Conservation (phyloP, 2,113 vertebrate genomes). For the Xyrauchen texanus region DNA sequence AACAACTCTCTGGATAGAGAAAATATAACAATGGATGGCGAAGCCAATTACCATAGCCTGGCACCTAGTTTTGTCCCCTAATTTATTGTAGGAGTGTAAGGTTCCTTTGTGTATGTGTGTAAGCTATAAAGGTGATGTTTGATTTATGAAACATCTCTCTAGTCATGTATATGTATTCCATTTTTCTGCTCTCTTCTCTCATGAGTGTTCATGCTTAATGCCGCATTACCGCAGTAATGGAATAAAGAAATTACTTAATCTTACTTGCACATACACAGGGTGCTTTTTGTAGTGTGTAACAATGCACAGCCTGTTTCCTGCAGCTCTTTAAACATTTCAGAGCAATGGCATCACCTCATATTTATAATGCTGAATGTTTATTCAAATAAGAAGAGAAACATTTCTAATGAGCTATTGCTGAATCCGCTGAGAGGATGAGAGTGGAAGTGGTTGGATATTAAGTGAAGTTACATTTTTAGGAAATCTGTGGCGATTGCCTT, state of each 20-base stretch:
- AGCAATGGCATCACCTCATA: background rate
- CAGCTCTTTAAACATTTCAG: background rate
- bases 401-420: background rate
- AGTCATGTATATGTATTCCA: constrained; percentile 40
- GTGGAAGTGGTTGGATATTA: too few species aligned
- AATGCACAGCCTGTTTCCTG: constrained; percentile 13
- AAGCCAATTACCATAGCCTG: constrained; percentile 63
- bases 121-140: constrained; percentile 52
- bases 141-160: constrained; percentile 62
- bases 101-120: constrained; percentile 51
- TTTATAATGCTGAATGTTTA: constrained; percentile 9
- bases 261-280: background rate
- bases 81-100: constrained; percentile 59
- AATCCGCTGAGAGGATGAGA: background rate
- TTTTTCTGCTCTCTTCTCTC: background rate
- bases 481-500: too few species aligned
- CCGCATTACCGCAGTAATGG: constrained; percentile 18
- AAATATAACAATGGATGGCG: constrained; percentile 62
- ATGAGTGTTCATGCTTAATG: constrained; percentile 20
- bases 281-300: constrained; percentile 7
- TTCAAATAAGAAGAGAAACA: constrained; percentile 5
- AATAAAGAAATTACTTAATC: constrained; percentile 40
- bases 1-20: constrained; percentile 59
- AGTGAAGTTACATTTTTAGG: too few species aligned
- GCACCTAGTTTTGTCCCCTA: constrained; percentile 61